Evolutionary conservation across 2,113 vertebrate species (phyloP).

Genomic region (zebrafish (Danio rerio)): GRCz12tu NC_133192.1:2583001-2583500

Average conservation of each 20-base stretch:
- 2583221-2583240: conserved; percentile 29
- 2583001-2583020: too few species aligned
- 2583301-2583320: conserved; percentile 50
- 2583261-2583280: neutral
- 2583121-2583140: conserved; percentile 60
- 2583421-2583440: too few species aligned
- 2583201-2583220: conserved; percentile 57
- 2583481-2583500: too few species aligned
- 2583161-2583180: conserved; percentile 72
- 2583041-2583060: conserved; percentile 68
- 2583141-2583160: conserved; percentile 68
- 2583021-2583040: conserved; percentile 53
- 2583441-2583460: too few species aligned
- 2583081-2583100: conserved; percentile 56
- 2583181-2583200: conserved; percentile 76
- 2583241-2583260: neutral
- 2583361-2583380: neutral
- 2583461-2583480: too few species aligned
- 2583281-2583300: conserved; percentile 24
- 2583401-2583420: too few species aligned
- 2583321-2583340: neutral
- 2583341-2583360: neutral
- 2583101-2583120: conserved; percentile 58
- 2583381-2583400: too few species aligned
- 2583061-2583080: conserved; percentile 51